Evolutionary conservation across 2,888 invertebrate genomes (phyloP), one percentile per base, ranked within the genome.

Genomic region (Heliconius ismenius): DNA sequence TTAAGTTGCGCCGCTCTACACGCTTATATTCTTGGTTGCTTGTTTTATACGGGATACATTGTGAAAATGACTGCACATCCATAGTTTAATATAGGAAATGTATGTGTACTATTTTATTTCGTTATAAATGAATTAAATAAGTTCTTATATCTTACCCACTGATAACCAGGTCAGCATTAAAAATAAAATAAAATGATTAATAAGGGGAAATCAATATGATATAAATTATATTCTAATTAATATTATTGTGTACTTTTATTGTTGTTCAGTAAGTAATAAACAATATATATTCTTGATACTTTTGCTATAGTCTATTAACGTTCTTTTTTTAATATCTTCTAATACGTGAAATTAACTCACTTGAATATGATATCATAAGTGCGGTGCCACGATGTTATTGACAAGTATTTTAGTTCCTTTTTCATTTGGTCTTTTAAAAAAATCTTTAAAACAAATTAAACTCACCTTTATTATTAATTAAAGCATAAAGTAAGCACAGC

Each of bases 391-490:
- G 1, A n/a, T 54, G 10, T 54, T n/a, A 54, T 54, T 54, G 21
- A 54, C 9, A 10, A 54, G 9, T n/a, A n/a, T 54, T 54, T 21
- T n/a, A 54, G 54, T 21, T 54, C 3, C 3, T 49, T 54, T 11
- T 39, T 11, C 11, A 28, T 28, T 28, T 28, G 39, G 39, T 39
- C 3, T 39, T 49, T 49, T 49, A 49, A 7, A 49, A 39, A 49
- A 18, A 43, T 15, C 15, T 18, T 49, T 49, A 49, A 58, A 58
- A n/a, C 1, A 4, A 11, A 4, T 36, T 36, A n/a, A 18, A 76
- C 58, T 68, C 60, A 99, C 99, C 99, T 96, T 96, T 96, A 93
- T 99, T 99, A 88, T 97, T 97, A 79, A 97, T 97, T 91, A 99
- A 95, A 21, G 99, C 98, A 89, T 98, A 98, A 63, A 99, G 95